Conservation (phyloP, 2,888 invertebrate genomes). For the Parnassius apollo region DNA sequence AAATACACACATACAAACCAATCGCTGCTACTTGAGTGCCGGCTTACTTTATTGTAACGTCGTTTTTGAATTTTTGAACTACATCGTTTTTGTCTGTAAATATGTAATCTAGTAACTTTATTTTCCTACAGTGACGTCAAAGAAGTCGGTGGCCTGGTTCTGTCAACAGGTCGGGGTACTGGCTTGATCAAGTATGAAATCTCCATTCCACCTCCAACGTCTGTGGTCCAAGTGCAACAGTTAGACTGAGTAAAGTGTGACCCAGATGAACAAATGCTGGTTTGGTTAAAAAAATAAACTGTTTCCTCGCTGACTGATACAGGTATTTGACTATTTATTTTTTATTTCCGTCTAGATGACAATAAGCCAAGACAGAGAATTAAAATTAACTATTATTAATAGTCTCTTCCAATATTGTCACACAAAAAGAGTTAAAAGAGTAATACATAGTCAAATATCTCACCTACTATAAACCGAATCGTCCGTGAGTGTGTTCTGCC, state of each 20-base stretch:
- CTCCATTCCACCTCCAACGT: constrained; percentile 72
- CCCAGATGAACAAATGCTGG: constrained; percentile 36
- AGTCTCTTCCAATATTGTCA: no score
- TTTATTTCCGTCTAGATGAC: no score
- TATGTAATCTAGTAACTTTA: neutral
- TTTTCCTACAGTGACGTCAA: constrained; percentile 59
- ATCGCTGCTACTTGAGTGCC: no score
- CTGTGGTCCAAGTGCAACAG: constrained; percentile 74
- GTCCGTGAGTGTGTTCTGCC: neutral
- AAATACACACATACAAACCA: no score
- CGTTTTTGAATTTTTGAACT: no score
- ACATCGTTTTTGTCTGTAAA: no score
- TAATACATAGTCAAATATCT: neutral
- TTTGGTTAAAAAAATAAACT: constrained; percentile 38
- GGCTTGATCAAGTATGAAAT: constrained; percentile 83
- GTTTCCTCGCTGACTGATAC: neutral
- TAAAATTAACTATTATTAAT: no score
- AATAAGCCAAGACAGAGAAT: no score
- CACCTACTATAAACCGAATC: neutral
- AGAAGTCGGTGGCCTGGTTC: constrained; percentile 66
- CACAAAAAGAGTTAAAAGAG: no score
- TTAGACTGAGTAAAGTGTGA: constrained; percentile 63
- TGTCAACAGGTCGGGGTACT: constrained; percentile 65
- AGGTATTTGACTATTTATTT: neutral
- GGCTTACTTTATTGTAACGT: no score